Percentiles rank a stretch among this genome's conserved stretches.
Conservation (phyloP, 92 coral and sea anemone genomes). For the Epizoanthus rinbou region DNA sequence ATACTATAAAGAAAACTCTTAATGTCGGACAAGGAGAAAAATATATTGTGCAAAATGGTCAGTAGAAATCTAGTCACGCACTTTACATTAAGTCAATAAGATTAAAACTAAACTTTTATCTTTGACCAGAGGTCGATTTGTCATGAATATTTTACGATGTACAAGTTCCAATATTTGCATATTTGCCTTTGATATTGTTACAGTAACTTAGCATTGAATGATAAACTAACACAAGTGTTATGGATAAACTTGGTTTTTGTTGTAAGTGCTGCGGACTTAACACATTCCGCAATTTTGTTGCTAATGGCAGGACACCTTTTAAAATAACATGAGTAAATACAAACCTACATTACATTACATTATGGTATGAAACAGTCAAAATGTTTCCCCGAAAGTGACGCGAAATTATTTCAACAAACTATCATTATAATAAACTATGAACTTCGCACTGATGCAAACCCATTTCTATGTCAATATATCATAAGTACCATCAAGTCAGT, state of each 20-base stretch:
- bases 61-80: background rate
- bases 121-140: background rate
- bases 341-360: too few species aligned
- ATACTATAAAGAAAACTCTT: too few species aligned
- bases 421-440: too few species aligned
- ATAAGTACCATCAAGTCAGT: background rate
- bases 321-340: too few species aligned
- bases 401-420: too few species aligned
- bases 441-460: background rate
- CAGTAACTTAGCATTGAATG: background rate
- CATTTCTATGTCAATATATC: background rate
- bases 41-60: background rate
- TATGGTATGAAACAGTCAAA: too few species aligned
- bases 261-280: background rate
- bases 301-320: too few species aligned
- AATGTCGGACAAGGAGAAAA: too few species aligned
- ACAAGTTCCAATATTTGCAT: slow-evolving; percentile 59
- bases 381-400: too few species aligned
- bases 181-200: slow-evolving; percentile 25
- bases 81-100: slow-evolving; percentile 15
- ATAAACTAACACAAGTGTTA: background rate
- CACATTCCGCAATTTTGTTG: background rate
- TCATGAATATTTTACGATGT: slow-evolving; percentile 66
- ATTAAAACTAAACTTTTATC: slow-evolving; percentile 4
- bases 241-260: background rate